These are phyloP conservation scores for Diploptera punctata DNA, from an alignment of 2,888 invertebrate genomes.

Conservation along the genomic window DNA sequence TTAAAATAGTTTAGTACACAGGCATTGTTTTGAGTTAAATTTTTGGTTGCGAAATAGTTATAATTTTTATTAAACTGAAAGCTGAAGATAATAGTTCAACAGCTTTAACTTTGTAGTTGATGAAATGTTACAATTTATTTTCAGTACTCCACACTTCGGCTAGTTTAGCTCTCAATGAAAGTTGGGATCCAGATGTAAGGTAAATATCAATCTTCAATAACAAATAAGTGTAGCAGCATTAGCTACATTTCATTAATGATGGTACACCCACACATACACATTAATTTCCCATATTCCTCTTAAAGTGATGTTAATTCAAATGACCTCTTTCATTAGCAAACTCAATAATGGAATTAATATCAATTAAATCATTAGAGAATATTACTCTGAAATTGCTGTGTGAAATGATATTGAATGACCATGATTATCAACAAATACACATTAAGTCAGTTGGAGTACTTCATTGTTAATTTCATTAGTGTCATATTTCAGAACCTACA, in stretches of 20 bases:
- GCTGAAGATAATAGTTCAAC: not conserved
- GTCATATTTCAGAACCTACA: constrained; percentile 19
- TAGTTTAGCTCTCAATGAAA: constrained; percentile 96
- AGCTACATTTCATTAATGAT: constrained; percentile 4
- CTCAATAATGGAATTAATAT: constrained; percentile 6
- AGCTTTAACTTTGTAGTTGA: constrained; percentile 5
- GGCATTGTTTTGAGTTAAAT: constrained; percentile 3
- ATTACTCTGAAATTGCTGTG: not conserved
- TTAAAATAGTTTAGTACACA: not conserved
- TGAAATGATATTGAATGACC: not conserved
- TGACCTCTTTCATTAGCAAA: not conserved
- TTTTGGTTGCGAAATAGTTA: not conserved
- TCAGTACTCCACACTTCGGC: constrained; percentile 98
- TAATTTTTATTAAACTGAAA: not conserved
- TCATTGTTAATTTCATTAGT: constrained; percentile 4
- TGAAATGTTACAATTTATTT: constrained; percentile 50
- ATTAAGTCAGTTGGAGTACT: constrained; percentile 8
- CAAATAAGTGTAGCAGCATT: constrained; percentile 2
- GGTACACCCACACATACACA: not conserved
- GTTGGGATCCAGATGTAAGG: constrained; percentile 96
- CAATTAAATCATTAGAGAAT: not conserved
- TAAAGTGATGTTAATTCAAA: constrained; percentile 12
- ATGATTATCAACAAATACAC: not conserved
- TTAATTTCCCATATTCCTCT: not conserved
- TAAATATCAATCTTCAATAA: constrained; percentile 47